phyloP scores from a whole-genome alignment of 2,113 vertebrate genomes.

The Tachysurus fulvidraco region DNA sequence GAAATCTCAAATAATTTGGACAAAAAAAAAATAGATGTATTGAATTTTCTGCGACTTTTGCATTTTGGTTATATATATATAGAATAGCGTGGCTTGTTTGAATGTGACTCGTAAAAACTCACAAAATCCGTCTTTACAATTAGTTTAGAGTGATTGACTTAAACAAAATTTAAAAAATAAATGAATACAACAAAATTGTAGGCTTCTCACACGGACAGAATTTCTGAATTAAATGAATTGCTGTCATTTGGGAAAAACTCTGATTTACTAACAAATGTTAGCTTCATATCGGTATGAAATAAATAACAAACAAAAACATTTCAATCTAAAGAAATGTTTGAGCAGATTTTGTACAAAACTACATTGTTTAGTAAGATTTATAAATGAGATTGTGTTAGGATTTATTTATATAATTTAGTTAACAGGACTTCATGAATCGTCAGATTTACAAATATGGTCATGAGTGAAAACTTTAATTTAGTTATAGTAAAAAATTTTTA shows the following conservation, averaged over 20 bases:
- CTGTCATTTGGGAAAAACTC: background rate
- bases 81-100: background rate
- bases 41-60: background rate
- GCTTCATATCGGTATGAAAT: background rate
- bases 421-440: too few species aligned
- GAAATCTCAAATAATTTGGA: background rate
- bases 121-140: background rate
- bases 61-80: too few species aligned
- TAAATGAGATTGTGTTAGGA: too few species aligned
- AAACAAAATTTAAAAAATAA: background rate
- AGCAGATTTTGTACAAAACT: background rate
- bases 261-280: background rate
- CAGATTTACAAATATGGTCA: too few species aligned
- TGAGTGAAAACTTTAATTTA: too few species aligned
- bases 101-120: background rate
- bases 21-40: background rate
- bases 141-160: background rate
- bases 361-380: background rate
- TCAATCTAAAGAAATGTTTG: background rate
- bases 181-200: background rate
- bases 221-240: background rate
- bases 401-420: too few species aligned
- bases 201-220: background rate
- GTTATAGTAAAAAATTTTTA: too few species aligned
- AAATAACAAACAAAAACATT: background rate